Conservation (phyloP, 2,888 invertebrate species). For the Ecdyonurus torrentis region DNA sequence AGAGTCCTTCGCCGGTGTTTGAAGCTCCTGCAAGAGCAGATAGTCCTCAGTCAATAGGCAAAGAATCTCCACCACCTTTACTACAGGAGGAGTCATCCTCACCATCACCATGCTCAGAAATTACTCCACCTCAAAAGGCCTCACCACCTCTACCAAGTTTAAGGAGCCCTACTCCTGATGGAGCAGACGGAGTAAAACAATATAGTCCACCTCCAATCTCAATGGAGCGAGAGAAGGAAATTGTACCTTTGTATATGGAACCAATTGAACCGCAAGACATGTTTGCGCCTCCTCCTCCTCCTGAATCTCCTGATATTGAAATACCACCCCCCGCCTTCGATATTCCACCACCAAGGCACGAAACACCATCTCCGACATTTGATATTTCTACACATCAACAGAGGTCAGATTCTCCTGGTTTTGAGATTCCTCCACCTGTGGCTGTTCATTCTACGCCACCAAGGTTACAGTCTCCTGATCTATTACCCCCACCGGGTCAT, state of each 20-base stretch:
- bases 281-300: neutral
- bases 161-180: neutral
- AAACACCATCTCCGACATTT: neutral
- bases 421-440: neutral
- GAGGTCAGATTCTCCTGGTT: neutral
- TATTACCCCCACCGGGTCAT: neutral
- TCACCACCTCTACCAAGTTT: constrained; percentile 2
- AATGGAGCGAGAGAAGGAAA: neutral
- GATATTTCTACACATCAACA: neutral
- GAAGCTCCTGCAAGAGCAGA: neutral
- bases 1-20: neutral
- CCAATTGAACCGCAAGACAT: neutral
- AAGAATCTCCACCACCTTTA: neutral
- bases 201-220: neutral
- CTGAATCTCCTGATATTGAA: neutral
- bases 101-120: constrained; percentile 1
- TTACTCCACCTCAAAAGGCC: neutral
- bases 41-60: neutral
- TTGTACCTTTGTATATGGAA: constrained; percentile 1
- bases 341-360: neutral
- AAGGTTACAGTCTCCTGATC: neutral
- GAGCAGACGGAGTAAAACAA: neutral
- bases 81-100: neutral
- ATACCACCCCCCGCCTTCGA: neutral
- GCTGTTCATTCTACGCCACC: neutral